Base-by-base conservation (phyloP, 2,888 invertebrate genomes). In the Flabesymbios commensalis region DNA sequence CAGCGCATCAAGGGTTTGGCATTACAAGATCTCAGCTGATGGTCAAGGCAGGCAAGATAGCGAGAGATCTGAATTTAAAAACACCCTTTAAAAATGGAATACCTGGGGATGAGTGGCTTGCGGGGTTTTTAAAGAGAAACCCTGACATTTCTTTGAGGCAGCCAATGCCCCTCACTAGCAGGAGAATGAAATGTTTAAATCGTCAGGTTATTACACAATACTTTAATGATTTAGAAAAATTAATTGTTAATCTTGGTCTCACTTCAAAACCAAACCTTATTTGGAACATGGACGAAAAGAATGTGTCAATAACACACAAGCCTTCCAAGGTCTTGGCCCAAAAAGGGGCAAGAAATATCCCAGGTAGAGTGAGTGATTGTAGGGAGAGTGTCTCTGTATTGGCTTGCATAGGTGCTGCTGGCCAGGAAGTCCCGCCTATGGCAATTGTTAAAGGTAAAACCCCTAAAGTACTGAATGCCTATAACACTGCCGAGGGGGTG, bases 401-500 rank as follows among this genome's bases (percentile, higher is more conserved):
- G 33, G 32, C 17, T 5, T 53, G 33, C 36, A 22, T 36, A 4
- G 24, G 36, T 53, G 53, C 33, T 36, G 53, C 53, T 4, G 53
- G 53, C 7, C 5, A 5, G 4, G 7, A 10, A 32, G 19, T 53
- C 19, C 33, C 53, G 5, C 53, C 53, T 7, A 10, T 53, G 32
- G 10, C 36, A 10, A 53, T 53, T 7, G n/a, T 24, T 7, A 32
- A 36, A 53, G 36, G 53, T 14, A 36, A 22, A 32, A n/a, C n/a
- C n/a, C n/a, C n/a, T n/a, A n/a, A n/a, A n/a, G n/a, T n/a, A n/a
- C 32, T 53, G 10, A 10, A 14, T 7, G 7, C 33, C 4, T 36
- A 36, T 36, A 7, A 10, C 10, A 7, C n/a, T 4, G 36, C 32
- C n/a, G 36, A 53, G 5, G 53, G 62, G 1, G 69, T 70, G 17